Evolutionary conservation across 2,797 vertebrate genomes (phyloP).

Genomic region (Onychomys arenicola): DNA sequence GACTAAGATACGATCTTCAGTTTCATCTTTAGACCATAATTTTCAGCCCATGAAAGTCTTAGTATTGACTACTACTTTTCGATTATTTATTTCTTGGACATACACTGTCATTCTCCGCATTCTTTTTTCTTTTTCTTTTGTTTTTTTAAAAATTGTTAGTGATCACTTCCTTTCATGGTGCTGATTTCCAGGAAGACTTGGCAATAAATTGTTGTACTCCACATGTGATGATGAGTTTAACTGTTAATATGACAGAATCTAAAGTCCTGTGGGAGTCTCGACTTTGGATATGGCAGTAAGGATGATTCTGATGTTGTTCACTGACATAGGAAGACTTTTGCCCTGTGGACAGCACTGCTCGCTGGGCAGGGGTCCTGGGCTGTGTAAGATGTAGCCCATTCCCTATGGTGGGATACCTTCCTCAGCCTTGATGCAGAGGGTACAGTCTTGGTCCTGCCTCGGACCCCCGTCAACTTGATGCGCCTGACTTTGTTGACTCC

Average conservation of each 20-base stretch:
- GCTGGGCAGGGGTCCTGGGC: background rate
- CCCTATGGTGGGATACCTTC: too few relatives aligned
- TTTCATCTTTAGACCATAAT: background rate
- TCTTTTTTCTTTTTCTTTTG: background rate
- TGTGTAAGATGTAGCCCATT: background rate
- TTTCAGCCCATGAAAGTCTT: background rate
- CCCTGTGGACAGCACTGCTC: background rate
- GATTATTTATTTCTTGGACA: background rate
- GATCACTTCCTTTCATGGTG: background rate
- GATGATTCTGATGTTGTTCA: background rate
- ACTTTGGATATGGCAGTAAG: too few relatives aligned
- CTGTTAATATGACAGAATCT: background rate
- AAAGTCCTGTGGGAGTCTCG: background rate
- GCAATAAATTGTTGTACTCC: background rate
- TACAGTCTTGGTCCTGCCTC: too few relatives aligned
- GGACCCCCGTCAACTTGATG: too few relatives aligned
- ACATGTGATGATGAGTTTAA: background rate
- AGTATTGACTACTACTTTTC: background rate
- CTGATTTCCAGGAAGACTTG: background rate
- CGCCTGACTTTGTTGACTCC: too few relatives aligned
- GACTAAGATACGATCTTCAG: background rate
- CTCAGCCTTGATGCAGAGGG: too few relatives aligned
- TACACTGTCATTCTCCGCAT: background rate
- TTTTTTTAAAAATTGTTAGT: background rate
- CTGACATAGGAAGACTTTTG: background rate